Percentiles rank a stretch among this genome's conserved stretches.
These are phyloP conservation scores for Heliconius erato DNA, from an alignment of 2,888 invertebrate species.

Conservation along the genomic window DNA sequence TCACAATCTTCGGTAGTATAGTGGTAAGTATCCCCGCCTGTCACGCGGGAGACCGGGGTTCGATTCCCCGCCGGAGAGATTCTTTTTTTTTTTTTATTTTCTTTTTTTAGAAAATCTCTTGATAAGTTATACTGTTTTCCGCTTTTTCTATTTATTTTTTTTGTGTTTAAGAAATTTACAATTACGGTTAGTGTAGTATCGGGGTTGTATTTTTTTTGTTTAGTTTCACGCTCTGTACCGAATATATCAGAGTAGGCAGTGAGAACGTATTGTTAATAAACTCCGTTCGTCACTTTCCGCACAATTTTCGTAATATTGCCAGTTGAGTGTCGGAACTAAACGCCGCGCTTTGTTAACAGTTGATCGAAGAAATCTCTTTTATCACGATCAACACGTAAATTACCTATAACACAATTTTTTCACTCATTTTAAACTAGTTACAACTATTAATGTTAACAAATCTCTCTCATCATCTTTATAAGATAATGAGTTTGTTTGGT, in stretches of 20 bases:
- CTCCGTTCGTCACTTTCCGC: neutral
- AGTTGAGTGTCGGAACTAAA: neutral
- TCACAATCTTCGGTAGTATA: constrained; percentile 79
- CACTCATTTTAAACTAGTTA: too few relatives aligned
- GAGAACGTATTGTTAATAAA: neutral
- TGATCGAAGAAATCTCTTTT: neutral
- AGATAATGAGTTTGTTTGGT: too few relatives aligned
- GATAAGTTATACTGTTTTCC: too few relatives aligned
- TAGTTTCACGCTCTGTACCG: neutral
- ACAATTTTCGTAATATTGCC: neutral
- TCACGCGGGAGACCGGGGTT: constrained; percentile 87
- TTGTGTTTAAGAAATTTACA: too few relatives aligned
- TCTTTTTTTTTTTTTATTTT: neutral
- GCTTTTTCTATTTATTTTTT: too few relatives aligned
- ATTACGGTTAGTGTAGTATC: too few relatives aligned
- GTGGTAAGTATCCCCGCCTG: constrained; percentile 87
- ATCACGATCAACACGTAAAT: too few relatives aligned
- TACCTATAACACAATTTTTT: too few relatives aligned
- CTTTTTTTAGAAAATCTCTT: too few relatives aligned
- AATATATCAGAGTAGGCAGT: neutral
- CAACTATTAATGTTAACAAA: too few relatives aligned
- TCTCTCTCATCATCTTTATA: too few relatives aligned
- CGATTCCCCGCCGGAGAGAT: constrained; percentile 83
- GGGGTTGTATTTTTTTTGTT: too few relatives aligned
- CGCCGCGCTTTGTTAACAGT: neutral